Percentiles rank a stretch among this genome's conserved stretches.
Evolutionary conservation across 1,140 invertebrate species (phyloP).

Genomic region (Theocolax elegans): DNA sequence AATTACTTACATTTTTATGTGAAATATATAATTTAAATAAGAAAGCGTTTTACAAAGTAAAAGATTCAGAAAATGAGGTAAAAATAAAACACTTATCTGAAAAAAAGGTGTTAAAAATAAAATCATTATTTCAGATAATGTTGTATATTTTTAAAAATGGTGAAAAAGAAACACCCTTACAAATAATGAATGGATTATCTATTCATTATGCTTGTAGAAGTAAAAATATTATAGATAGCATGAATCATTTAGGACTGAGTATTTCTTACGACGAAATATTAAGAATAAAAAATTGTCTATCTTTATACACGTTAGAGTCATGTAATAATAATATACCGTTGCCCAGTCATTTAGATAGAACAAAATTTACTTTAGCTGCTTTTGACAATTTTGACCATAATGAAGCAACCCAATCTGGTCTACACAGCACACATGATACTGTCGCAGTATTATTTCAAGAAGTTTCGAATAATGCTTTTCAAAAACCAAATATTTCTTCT

Average conservation of each 20-base stretch:
- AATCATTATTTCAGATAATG: constrained; percentile 29
- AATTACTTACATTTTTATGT: not conserved
- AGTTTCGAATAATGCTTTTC: not conserved
- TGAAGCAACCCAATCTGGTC: constrained; percentile 34
- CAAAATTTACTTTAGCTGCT: constrained; percentile 37
- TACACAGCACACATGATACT: constrained; percentile 39
- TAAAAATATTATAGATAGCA: constrained; percentile 7
- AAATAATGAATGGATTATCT: constrained; percentile 18
- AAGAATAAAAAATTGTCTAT: constrained; percentile 24
- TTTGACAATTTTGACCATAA: constrained; percentile 46
- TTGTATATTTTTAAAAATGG: constrained; percentile 17
- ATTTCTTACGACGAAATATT: constrained; percentile 38
- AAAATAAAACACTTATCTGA: not conserved
- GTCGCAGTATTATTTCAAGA: constrained; percentile 37
- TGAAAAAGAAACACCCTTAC: constrained; percentile 22
- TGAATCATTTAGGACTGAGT: constrained; percentile 33
- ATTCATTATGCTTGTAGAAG: constrained; percentile 28
- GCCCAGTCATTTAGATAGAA: constrained; percentile 32
- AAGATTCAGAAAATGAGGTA: not conserved
- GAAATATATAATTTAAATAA: not conserved
- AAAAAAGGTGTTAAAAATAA: constrained; percentile 18
- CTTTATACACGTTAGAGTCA: constrained; percentile 16
- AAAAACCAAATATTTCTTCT: constrained; percentile 28
- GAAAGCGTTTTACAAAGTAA: not conserved
- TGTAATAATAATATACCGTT: constrained; percentile 21